A percentile compares a stretch with the other conserved stretches of the same genome.
Evolutionary conservation across 1,140 invertebrate genomes (phyloP).

Genomic region (Helicoverpa armigera): DNA sequence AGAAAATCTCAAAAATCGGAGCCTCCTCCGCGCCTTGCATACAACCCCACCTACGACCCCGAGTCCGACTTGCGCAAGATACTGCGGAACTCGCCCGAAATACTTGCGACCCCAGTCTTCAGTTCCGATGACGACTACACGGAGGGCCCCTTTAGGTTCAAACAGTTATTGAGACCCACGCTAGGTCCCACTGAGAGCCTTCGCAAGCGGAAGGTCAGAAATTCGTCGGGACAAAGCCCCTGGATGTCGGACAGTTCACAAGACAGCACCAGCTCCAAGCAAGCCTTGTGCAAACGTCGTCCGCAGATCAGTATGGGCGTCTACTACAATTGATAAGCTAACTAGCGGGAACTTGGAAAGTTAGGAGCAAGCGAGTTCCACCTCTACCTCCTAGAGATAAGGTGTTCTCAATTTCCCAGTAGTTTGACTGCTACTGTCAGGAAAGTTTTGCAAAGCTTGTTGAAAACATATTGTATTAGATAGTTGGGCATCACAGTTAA

Average conservation of each 20-base stretch:
- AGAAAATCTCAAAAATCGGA: conserved; percentile 77
- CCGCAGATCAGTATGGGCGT: conserved; percentile 83
- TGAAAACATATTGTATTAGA: conserved; percentile 14
- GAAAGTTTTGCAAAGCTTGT: conserved; percentile 18
- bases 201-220: conserved; percentile 88
- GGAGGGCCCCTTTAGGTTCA: conserved; percentile 90
- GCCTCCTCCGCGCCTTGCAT: conserved; percentile 66
- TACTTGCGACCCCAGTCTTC: conserved; percentile 79
- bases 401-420: conserved; percentile 12
- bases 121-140: conserved; percentile 86
- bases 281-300: conserved; percentile 72
- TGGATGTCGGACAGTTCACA: conserved; percentile 84
- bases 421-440: conserved; percentile 24
- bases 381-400: conserved; percentile 41
- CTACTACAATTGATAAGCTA: conserved; percentile 74
- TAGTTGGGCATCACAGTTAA: neutral
- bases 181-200: conserved; percentile 91
- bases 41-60: conserved; percentile 78
- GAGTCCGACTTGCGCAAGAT: conserved; percentile 84
- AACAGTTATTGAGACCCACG: conserved; percentile 89
- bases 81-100: conserved; percentile 84
- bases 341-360: neutral
- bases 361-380: conserved; percentile 11
- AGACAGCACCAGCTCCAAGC: conserved; percentile 76
- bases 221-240: conserved; percentile 73